phyloP scores from a whole-genome alignment of 2,113 vertebrate genomes.

The Eulemur rufifrons region DNA sequence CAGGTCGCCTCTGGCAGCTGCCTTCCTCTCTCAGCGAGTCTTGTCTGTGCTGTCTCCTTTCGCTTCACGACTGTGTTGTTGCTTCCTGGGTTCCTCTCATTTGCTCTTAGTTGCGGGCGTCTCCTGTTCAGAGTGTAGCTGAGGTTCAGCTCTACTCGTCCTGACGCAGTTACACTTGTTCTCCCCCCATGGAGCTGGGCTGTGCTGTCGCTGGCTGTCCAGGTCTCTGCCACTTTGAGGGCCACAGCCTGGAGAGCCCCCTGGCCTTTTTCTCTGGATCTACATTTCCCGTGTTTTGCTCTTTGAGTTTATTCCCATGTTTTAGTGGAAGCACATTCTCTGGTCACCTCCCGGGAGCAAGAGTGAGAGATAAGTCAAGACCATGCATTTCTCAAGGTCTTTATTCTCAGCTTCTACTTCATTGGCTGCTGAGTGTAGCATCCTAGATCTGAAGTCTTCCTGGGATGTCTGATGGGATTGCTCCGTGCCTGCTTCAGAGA shows the following conservation, averaged over 20 bases:
- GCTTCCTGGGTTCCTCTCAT: background rate
- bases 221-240: background rate
- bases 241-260: background rate
- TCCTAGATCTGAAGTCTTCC: too few species aligned
- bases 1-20: background rate
- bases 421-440: background rate
- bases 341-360: background rate
- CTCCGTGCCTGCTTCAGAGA: background rate
- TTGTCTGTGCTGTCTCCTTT: too few species aligned
- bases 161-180: fast-evolving
- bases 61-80: background rate
- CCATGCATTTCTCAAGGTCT: background rate
- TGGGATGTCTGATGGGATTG: background rate
- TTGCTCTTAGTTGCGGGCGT: fast-evolving
- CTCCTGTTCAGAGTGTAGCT: background rate
- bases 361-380: background rate
- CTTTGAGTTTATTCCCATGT: background rate
- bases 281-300: background rate
- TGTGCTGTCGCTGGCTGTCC: too few species aligned
- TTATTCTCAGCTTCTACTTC: background rate
- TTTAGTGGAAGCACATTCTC: background rate
- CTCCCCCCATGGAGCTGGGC: background rate
- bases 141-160: background rate
- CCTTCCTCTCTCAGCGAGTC: too few species aligned
- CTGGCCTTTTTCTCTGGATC: background rate